phyloP scores from a whole-genome alignment of 2,113 vertebrate species.

The Corapipo altera region DNA sequence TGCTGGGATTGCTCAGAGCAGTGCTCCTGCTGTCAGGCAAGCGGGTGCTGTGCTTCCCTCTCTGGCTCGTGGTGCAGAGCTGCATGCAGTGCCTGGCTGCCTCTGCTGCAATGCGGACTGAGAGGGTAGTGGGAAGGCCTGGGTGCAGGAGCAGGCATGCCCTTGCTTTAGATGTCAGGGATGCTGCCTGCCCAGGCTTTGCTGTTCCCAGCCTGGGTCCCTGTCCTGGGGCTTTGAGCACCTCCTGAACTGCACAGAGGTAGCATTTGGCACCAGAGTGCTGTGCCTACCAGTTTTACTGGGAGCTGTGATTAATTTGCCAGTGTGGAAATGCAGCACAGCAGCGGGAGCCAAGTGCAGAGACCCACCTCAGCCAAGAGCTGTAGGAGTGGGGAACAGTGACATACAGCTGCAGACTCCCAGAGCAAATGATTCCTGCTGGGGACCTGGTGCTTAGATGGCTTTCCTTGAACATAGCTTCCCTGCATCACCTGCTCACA shows the following conservation, averaged over 20 bases:
- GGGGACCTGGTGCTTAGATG: not conserved
- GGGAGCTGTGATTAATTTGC: not conserved
- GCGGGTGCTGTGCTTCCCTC: accelerated
- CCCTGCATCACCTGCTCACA: not conserved
- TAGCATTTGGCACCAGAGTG: not conserved
- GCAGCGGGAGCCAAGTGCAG: not conserved
- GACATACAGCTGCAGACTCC: not conserved
- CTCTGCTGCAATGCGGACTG: conserved; percentile 10
- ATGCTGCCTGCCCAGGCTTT: not conserved
- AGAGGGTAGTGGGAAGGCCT: not conserved
- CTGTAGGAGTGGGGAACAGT: not conserved
- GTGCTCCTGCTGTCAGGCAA: not conserved
- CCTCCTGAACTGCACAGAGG: not conserved
- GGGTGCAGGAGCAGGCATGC: not conserved
- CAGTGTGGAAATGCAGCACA: not conserved
- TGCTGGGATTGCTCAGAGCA: not conserved
- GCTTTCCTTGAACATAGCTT: not conserved
- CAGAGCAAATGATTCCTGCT: accelerated
- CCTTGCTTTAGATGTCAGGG: not conserved
- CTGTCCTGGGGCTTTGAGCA: not conserved
- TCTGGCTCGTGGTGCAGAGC: not conserved
- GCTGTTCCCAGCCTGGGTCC: not conserved
- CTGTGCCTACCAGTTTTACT: accelerated
- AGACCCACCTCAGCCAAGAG: not conserved
- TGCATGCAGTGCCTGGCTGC: accelerated